Conservation (phyloP, 2,888 invertebrate species). For the Troides helena region DNA sequence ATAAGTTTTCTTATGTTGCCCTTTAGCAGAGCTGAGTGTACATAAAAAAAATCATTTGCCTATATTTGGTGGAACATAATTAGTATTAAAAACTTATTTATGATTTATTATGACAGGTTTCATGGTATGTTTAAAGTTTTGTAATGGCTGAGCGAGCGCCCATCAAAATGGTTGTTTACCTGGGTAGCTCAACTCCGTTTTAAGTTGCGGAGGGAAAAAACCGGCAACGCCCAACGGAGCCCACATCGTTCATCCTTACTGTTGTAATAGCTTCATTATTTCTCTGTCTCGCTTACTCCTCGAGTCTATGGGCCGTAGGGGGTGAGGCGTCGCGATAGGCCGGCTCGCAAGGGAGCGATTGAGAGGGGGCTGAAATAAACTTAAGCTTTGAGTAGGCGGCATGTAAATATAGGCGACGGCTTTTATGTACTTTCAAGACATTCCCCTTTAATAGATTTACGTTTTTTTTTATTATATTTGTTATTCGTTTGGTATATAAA, state of each 20-base stretch:
- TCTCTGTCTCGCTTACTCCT: constrained; percentile 55
- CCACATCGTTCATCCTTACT: constrained; percentile 36
- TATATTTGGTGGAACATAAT: not conserved
- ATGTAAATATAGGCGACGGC: constrained; percentile 10
- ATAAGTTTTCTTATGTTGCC: not conserved
- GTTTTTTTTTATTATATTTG: no score
- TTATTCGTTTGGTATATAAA: no score
- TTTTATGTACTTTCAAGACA: constrained; percentile 4
- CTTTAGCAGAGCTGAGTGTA: not conserved
- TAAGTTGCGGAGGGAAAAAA: constrained; percentile 12
- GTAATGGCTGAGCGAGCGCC: not conserved
- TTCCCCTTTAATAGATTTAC: not conserved
- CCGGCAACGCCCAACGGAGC: constrained; percentile 39
- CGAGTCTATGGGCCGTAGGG: constrained; percentile 39
- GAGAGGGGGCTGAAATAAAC: constrained; percentile 58
- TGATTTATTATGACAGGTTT: constrained; percentile 1
- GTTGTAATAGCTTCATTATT: constrained; percentile 42
- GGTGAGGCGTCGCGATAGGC: constrained; percentile 52
- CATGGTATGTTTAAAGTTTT: not conserved
- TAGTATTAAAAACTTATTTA: not conserved
- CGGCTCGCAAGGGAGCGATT: constrained; percentile 41
- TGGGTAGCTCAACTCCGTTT: constrained; percentile 3
- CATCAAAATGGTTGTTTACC: constrained; percentile 24
- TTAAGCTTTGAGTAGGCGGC: constrained; percentile 58
- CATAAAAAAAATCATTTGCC: not conserved